Conservation (phyloP, 2,113 vertebrate species). For the Columbina picui region DNA sequence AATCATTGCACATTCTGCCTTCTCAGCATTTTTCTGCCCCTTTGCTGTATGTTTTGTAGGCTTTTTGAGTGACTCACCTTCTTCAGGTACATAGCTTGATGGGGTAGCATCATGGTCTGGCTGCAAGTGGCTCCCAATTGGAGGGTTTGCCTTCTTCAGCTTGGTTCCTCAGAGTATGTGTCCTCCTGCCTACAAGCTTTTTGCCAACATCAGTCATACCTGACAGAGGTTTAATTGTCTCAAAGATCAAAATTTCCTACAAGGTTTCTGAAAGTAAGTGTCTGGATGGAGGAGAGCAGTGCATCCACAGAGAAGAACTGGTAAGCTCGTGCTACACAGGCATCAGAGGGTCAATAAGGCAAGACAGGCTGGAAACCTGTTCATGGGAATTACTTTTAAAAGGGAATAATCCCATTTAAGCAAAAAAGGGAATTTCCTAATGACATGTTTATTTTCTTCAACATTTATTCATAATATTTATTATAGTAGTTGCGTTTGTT, state of each 20-base stretch:
- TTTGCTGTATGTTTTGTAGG: not conserved
- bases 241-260: not conserved
- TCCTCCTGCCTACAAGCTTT: not conserved
- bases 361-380: not conserved
- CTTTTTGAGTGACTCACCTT: not conserved
- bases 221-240: not conserved
- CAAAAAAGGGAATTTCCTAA: not conserved
- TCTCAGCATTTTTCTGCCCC: not conserved
- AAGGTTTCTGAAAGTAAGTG: not conserved
- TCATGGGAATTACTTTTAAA: not conserved
- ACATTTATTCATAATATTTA: not conserved
- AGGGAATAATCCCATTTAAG: not conserved
- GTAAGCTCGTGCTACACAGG: not conserved
- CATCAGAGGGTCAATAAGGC: not conserved
- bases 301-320: not conserved
- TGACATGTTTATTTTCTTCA: not conserved
- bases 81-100: not conserved
- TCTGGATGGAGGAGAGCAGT: not conserved
- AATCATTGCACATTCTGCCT: not conserved
- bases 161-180: not conserved
- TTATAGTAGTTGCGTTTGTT: not conserved
- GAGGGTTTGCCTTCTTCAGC: not conserved
- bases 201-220: not conserved
- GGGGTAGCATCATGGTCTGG: not conserved
- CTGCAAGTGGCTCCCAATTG: not conserved